Evolutionary conservation across 2,888 invertebrate genomes (phyloP).

Genomic region (Pteria penguin): DNA sequence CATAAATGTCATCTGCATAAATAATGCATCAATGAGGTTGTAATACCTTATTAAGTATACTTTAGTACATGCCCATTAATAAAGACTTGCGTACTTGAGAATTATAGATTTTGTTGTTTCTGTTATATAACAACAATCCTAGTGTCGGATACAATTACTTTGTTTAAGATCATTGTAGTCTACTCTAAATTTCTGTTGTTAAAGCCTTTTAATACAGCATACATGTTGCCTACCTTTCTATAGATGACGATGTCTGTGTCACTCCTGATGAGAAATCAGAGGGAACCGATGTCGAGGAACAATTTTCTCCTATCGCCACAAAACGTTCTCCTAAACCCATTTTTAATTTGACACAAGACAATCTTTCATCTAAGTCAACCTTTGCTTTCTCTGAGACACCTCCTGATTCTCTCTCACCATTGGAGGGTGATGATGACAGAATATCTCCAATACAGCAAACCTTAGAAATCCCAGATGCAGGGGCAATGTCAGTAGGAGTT

Average conservation of each 20-base stretch:
- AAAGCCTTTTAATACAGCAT: too few relatives aligned
- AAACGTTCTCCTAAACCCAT: conserved; percentile 69
- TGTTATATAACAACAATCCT: too few relatives aligned
- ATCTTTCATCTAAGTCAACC: conserved; percentile 38
- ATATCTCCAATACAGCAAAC: conserved; percentile 69
- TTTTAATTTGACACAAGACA: conserved; percentile 77
- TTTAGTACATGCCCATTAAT: too few relatives aligned
- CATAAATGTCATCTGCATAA: too few relatives aligned
- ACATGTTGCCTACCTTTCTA: too few relatives aligned
- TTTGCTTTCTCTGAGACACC: conserved; percentile 67
- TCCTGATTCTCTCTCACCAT: conserved; percentile 58
- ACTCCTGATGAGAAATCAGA: conserved; percentile 77
- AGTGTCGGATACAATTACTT: too few relatives aligned
- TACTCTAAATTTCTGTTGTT: too few relatives aligned
- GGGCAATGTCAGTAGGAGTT: conserved; percentile 69
- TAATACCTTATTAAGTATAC: too few relatives aligned
- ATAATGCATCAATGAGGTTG: too few relatives aligned
- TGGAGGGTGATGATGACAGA: conserved; percentile 50
- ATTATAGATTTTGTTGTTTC: too few relatives aligned
- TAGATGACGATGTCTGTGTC: conserved; percentile 67
- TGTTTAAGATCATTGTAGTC: too few relatives aligned
- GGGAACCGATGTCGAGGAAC: conserved; percentile 76
- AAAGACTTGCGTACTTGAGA: too few relatives aligned
- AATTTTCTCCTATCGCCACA: conserved; percentile 71
- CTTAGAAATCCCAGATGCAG: conserved; percentile 57